Percentiles rank a stretch among this genome's conserved stretches.
Conservation (phyloP, 2,888 invertebrate genomes). For the Dermolepida albohirtum region DNA sequence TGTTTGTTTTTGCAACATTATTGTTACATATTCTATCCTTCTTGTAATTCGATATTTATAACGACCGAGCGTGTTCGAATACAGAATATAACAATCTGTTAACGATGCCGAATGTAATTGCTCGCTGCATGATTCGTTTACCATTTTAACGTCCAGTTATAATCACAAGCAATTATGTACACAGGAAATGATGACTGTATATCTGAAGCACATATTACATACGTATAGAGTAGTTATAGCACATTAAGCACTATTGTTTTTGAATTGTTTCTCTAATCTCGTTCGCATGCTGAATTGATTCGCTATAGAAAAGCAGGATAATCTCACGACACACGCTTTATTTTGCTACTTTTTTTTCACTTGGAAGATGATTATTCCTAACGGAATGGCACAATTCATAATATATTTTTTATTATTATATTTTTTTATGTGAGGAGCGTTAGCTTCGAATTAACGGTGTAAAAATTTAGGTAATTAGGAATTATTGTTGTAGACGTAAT, state of each 20-base stretch:
- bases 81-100: no score
- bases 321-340: slow-evolving; percentile 20
- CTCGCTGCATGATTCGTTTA: not conserved
- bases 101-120: no score
- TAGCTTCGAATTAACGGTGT: not conserved
- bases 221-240: not conserved
- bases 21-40: no score
- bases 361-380: slow-evolving; percentile 12
- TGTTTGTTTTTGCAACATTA: no score
- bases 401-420: slow-evolving; percentile 6
- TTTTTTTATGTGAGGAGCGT: not conserved
- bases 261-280: slow-evolving; percentile 11
- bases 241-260: slow-evolving; percentile 14
- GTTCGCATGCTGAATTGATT: slow-evolving; percentile 29
- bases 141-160: slow-evolving; percentile 15
- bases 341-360: not conserved
- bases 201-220: not conserved
- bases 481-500: no score
- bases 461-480: no score
- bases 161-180: slow-evolving; percentile 15
- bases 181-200: slow-evolving; percentile 31
- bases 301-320: slow-evolving; percentile 24
- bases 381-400: not conserved
- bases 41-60: no score
- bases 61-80: no score